phyloP scores from a whole-genome alignment of 2,797 vertebrate species.

The Lerista edwardsae region DNA sequence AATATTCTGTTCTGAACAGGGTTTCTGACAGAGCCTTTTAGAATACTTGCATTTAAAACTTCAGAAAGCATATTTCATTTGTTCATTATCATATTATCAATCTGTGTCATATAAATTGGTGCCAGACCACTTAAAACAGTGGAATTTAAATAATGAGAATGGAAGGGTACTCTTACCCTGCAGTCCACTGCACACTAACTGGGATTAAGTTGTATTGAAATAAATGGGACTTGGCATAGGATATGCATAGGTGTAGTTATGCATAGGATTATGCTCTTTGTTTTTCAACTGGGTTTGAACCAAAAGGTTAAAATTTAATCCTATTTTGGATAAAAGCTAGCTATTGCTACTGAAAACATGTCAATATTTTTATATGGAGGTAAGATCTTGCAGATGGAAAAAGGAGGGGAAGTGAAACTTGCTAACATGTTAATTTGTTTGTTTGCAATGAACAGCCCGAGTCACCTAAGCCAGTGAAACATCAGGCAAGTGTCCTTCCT shows the following conservation, averaged over 20 bases:
- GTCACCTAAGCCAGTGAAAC: slow-evolving; percentile 94
- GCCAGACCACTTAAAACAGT: not conserved
- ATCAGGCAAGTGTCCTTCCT: slow-evolving; percentile 92
- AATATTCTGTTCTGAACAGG: not conserved
- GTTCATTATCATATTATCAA: not conserved
- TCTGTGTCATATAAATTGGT: not conserved
- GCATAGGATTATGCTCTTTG: not conserved
- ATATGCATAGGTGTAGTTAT: no score
- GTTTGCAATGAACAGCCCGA: slow-evolving; percentile 93
- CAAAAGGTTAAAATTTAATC: not conserved
- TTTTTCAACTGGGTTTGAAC: not conserved
- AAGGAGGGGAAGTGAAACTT: slow-evolving; percentile 46
- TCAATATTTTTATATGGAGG: slow-evolving; percentile 41
- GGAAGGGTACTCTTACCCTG: not conserved
- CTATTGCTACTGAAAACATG: not conserved
- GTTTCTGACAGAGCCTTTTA: not conserved
- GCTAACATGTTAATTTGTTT: slow-evolving; percentile 91
- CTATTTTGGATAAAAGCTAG: not conserved
- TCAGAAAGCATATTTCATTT: not conserved
- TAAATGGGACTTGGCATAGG: no score
- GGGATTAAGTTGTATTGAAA: no score
- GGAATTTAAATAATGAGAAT: not conserved
- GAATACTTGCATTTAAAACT: not conserved
- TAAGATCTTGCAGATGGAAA: slow-evolving; percentile 59
- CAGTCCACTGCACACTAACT: no score